Base-by-base conservation (phyloP, 2,797 vertebrate species). In the Brotula barbata region DNA sequence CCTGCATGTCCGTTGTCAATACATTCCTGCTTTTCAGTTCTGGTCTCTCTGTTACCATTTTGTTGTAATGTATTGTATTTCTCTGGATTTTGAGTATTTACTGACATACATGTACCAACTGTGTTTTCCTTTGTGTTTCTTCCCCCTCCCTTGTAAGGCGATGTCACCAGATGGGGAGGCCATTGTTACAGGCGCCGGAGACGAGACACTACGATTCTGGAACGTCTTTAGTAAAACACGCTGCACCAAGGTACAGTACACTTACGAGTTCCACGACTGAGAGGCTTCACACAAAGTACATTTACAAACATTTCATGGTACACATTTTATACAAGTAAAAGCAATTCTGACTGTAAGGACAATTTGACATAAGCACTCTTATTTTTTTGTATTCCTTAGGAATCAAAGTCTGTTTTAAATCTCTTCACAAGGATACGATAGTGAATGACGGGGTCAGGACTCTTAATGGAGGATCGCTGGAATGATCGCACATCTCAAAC, bases 161-260 rank as follows among this genome's bases (percentile, higher is more conserved):
- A 87, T 92, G 66, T 94, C 92, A 12, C 92, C 92, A 1, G 92
- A 94, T 1, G 92, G 92, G 1, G 92, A 94, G 72, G 92, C 92
- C 64, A 94, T 94, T 11, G 92, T 94, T 1, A 93, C 92, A 0
- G 92, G 92, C 59, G 92, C 92, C 0, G 92, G 92, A 13, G 92
- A 94, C 12, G 92, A 93, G 79, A 93, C 92, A 0, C 86, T 94
- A 44, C 89, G 92, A 58, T 94, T 94, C 85, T 94, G 92, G 92
- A 93, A 93, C 21, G 91, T 94, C 75, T 94, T 94, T 80, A 94
- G 91, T 71, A 94, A 94, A 81, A 93, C 92, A 2, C 90, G 92
- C 41, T 94, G 91, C 84, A 93, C 92, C 48, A 93, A 94, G 92
- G 92, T 93, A 74, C 55, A 33, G 23, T 13, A 1, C 15, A 0